These are phyloP conservation scores for Drosophila pectinifera DNA, from an alignment of 1,140 invertebrate genomes.

Conservation along the genomic window DNA sequence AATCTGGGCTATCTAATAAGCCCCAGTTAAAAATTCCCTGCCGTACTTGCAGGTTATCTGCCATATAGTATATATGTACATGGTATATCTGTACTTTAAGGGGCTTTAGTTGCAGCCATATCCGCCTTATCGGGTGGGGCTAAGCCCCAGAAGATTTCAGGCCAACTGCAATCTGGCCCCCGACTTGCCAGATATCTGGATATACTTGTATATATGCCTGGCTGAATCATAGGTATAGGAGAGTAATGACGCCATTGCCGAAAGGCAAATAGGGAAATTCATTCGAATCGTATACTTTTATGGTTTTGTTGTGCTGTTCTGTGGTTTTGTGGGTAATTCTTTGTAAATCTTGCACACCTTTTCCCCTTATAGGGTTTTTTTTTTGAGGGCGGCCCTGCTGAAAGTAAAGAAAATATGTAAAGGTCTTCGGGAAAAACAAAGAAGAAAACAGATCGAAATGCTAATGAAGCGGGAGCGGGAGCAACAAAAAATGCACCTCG, in stretches of 20 bases:
- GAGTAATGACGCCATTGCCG: conserved; percentile 33
- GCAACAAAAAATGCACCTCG: conserved; percentile 14
- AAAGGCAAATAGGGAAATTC: conserved; percentile 50
- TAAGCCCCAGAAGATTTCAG: conserved; percentile 27
- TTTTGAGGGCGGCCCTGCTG: no score
- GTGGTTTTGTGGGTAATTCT: conserved; percentile 20
- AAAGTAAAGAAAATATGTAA: conserved; percentile 6
- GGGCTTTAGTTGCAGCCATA: conserved; percentile 18
- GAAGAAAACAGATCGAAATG: conserved; percentile 12
- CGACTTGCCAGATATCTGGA: not conserved
- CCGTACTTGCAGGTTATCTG: not conserved
- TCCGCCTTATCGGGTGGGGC: conserved; percentile 13
- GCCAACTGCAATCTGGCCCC: conserved; percentile 14
- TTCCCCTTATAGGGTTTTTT: conserved; percentile 3
- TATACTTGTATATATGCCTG: conserved; percentile 1
- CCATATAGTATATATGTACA: not conserved
- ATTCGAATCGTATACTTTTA: conserved; percentile 34
- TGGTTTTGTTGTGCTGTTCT: conserved; percentile 18
- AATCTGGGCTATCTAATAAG: conserved; percentile 12
- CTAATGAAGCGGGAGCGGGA: conserved; percentile 18
- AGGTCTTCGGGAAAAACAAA: not conserved
- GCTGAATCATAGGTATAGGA: conserved; percentile 24
- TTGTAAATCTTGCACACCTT: conserved; percentile 19
- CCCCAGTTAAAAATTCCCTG: not conserved
- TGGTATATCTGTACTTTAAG: conserved; percentile 2